Evolutionary conservation across 2,113 vertebrate species (phyloP).

Genomic region (Crotalus horridus): DNA sequence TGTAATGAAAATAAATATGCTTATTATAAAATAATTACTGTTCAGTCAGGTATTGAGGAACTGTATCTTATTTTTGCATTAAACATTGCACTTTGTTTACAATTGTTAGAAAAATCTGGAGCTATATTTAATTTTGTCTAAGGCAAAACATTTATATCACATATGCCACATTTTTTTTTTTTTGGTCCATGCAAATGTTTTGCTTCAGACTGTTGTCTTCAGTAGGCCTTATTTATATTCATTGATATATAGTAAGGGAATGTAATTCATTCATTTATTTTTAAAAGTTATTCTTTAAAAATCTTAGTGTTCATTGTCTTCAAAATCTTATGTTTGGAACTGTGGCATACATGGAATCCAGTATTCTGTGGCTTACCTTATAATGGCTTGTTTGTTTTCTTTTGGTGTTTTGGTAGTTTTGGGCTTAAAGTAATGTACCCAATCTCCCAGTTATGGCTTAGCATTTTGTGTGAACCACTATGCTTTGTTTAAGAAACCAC

Average conservation of each 20-base stretch:
- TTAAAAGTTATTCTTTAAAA: conserved; percentile 30
- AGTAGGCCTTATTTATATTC: background rate
- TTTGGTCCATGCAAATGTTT: background rate
- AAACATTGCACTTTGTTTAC: background rate
- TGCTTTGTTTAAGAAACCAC: background rate
- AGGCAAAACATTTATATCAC: background rate
- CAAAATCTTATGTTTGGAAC: conserved; percentile 46
- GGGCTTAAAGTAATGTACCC: background rate
- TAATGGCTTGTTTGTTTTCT: background rate
- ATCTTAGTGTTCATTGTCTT: conserved; percentile 41
- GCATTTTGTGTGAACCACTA: background rate
- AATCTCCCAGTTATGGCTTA: background rate
- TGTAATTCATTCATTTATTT: background rate
- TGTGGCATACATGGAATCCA: conserved; percentile 43
- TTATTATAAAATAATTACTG: background rate
- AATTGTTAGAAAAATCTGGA: background rate
- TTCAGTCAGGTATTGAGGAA: background rate
- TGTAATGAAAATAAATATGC: background rate
- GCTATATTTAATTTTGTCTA: background rate
- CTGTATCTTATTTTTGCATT: background rate
- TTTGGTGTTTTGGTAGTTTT: background rate
- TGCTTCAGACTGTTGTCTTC: background rate
- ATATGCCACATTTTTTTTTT: background rate
- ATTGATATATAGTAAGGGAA: background rate
- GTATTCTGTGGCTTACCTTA: conserved; percentile 12